phyloP scores from a whole-genome alignment of 2,797 vertebrate species.

The Chelidonichthys spinosus region DNA sequence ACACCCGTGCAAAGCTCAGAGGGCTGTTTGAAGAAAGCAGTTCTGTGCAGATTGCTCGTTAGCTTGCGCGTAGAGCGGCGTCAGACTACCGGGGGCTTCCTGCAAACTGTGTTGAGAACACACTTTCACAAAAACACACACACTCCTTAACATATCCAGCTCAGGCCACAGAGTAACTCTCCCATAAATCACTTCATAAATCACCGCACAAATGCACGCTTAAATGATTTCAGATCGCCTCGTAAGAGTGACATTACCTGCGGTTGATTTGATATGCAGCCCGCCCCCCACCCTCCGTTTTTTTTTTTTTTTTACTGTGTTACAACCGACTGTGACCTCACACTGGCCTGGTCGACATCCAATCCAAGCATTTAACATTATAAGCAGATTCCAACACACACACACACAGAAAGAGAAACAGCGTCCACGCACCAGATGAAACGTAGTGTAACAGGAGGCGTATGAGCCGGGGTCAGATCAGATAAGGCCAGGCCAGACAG shows the following conservation, averaged over 20 bases:
- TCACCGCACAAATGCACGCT: slow-evolving; percentile 51
- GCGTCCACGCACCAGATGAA: slow-evolving; percentile 63
- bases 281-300: not conserved
- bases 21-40: slow-evolving; percentile 46
- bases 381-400: slow-evolving; percentile 56
- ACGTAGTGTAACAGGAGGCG: slow-evolving; percentile 72
- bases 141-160: slow-evolving; percentile 51
- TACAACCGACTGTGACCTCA: slow-evolving; percentile 71
- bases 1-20: slow-evolving; percentile 39
- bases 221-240: slow-evolving; percentile 65
- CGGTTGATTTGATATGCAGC: slow-evolving; percentile 53
- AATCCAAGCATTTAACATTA: slow-evolving; percentile 65
- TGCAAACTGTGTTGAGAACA: slow-evolving; percentile 9
- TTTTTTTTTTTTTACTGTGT: slow-evolving; percentile 36
- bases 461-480: slow-evolving; percentile 81
- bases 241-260: slow-evolving; percentile 63
- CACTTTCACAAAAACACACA: slow-evolving; percentile 58
- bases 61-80: slow-evolving; percentile 6
- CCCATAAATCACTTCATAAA: slow-evolving; percentile 72
- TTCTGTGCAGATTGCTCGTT: slow-evolving; percentile 50
- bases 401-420: slow-evolving; percentile 14
- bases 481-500: slow-evolving; percentile 80
- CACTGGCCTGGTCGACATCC: slow-evolving; percentile 65
- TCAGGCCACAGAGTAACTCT: slow-evolving; percentile 64
- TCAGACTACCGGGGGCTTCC: slow-evolving; percentile 10